Percentiles rank a stretch among this genome's conserved stretches.
Evolutionary conservation across 2,113 vertebrate species (phyloP).

Genomic region (Vidua chalybeata): DNA sequence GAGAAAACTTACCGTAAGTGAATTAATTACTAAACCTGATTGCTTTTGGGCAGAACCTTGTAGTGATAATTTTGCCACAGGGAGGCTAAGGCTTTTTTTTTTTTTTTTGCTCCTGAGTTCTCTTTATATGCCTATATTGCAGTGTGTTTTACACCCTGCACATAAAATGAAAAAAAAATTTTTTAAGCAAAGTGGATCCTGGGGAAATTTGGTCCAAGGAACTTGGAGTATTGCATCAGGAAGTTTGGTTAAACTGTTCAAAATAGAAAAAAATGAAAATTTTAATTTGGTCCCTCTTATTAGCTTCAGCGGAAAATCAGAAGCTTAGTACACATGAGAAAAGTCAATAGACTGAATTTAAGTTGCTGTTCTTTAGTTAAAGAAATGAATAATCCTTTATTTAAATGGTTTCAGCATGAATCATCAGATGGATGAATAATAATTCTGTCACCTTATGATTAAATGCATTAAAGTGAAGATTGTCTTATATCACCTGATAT

Average conservation of each 20-base stretch:
- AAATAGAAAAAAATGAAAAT: background rate
- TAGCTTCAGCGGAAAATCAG: background rate
- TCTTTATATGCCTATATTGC: background rate
- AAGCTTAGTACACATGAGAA: background rate
- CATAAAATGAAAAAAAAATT: background rate
- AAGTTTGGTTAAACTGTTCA: background rate
- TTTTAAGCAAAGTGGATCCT: background rate
- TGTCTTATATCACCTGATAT: background rate
- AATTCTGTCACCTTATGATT: background rate
- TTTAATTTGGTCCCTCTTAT: background rate
- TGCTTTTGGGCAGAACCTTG: background rate
- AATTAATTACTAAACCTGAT: background rate
- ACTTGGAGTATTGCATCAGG: background rate
- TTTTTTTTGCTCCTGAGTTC: background rate
- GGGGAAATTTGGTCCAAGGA: background rate
- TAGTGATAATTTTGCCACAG: background rate
- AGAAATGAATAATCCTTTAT: background rate
- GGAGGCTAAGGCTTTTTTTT: background rate
- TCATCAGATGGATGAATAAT: background rate
- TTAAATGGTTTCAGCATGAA: background rate
- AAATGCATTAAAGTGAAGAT: background rate
- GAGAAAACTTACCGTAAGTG: slow-evolving; percentile 89
- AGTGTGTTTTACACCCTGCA: background rate
- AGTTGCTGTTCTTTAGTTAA: background rate
- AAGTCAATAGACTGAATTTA: background rate